phyloP scores from a whole-genome alignment of 2,888 invertebrate species.

The Epicampocera succincta region DNA sequence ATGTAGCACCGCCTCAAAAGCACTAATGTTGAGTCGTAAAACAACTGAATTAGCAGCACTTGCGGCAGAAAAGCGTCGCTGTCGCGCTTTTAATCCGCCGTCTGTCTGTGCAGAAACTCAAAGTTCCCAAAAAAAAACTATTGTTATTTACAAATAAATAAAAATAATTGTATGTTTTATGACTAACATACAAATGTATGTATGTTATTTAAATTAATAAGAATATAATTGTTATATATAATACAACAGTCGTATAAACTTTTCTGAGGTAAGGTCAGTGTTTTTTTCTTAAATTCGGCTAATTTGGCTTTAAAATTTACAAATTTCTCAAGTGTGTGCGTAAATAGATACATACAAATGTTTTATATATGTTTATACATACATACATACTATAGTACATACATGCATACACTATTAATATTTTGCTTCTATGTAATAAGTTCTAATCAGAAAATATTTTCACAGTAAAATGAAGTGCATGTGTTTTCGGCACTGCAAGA shows the following conservation, averaged over 20 bases:
- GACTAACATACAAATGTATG: too few relatives aligned
- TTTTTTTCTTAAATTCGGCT: conserved; percentile 8
- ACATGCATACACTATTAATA: too few relatives aligned
- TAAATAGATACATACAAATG: conserved; percentile 1
- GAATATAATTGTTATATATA: too few relatives aligned
- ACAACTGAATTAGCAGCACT: neutral
- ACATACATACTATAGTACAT: neutral
- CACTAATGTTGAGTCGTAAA: neutral
- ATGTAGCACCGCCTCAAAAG: too few relatives aligned
- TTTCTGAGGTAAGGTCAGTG: conserved; percentile 39
- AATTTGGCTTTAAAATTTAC: conserved; percentile 19
- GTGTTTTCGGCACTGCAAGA: conserved; percentile 25
- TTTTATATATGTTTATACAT: neutral
- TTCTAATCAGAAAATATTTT: neutral
- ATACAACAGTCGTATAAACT: conserved; percentile 12
- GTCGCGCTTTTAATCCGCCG: conserved; percentile 34
- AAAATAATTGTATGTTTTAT: neutral
- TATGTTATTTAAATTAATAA: neutral
- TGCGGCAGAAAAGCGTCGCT: conserved; percentile 18
- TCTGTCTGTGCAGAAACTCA: conserved; percentile 55
- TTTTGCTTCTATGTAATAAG: neutral
- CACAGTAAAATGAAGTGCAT: conserved; percentile 36
- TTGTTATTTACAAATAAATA: conserved; percentile 7
- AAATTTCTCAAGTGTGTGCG: conserved; percentile 12
- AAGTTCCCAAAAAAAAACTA: neutral